phyloP scores from a whole-genome alignment of 2,797 vertebrate species.

The Tenualosa ilisha region DNA sequence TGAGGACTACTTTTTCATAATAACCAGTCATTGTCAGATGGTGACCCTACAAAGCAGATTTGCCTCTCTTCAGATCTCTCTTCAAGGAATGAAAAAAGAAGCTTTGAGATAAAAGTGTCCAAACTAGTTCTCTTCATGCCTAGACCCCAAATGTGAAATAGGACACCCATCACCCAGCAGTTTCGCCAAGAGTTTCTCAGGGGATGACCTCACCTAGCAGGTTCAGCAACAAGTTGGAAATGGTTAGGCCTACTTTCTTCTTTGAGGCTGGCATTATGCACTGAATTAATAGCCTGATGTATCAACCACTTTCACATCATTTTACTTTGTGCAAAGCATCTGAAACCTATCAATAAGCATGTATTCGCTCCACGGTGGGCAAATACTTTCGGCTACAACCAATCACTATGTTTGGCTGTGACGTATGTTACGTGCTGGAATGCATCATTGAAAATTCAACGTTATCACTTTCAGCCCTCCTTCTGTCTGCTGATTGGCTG shows the following conservation, averaged over 20 bases:
- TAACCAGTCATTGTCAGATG: not conserved
- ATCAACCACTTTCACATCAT: too few species aligned
- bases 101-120: not conserved
- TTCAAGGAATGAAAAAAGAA: not conserved
- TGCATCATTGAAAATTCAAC: too few species aligned
- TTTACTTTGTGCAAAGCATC: too few species aligned
- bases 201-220: not conserved
- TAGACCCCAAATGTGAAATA: not conserved
- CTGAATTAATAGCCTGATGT: too few species aligned
- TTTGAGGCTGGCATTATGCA: not conserved
- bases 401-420: too few species aligned
- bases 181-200: not conserved
- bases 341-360: too few species aligned
- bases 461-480: too few species aligned
- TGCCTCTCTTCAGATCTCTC: not conserved
- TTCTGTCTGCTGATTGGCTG: too few species aligned
- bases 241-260: not conserved
- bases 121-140: not conserved
- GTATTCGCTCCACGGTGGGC: too few species aligned
- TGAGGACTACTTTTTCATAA: not conserved
- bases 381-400: too few species aligned
- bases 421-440: too few species aligned
- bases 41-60: not conserved
- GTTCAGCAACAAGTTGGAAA: not conserved
- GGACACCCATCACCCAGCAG: too few species aligned